Conservation (phyloP, 2,113 vertebrate genomes). For the Glaucomys volans region DNA sequence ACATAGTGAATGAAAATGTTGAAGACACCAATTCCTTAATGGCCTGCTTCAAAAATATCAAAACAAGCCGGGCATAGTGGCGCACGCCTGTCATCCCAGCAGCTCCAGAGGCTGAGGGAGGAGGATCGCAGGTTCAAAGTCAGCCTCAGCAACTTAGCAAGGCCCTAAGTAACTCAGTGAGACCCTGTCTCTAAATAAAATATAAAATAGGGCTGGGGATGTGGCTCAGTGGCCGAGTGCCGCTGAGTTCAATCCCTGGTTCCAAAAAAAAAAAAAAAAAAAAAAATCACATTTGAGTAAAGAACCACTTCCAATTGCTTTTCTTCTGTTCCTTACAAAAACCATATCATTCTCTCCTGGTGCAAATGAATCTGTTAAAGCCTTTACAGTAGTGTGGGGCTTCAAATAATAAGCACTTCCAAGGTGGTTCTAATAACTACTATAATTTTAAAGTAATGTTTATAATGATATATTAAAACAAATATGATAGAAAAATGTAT, state of each 20-base stretch:
- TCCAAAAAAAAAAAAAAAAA: too few relatives aligned
- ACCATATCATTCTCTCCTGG: background rate
- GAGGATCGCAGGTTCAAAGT: too few relatives aligned
- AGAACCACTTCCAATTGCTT: background rate
- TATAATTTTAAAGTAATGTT: background rate
- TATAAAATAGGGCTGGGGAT: too few relatives aligned
- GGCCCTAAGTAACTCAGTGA: too few relatives aligned
- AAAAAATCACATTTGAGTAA: background rate
- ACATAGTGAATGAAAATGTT: background rate
- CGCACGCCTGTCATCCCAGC: too few relatives aligned
- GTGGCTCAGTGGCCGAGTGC: too few relatives aligned
- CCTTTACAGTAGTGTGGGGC: background rate
- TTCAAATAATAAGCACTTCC: background rate
- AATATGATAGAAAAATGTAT: background rate
- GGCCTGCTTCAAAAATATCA: slow-evolving; percentile 20
- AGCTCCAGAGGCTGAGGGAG: too few relatives aligned
- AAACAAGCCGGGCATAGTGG: too few relatives aligned
- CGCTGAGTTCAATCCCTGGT: too few relatives aligned
- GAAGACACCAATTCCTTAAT: background rate
- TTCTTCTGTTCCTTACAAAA: background rate
- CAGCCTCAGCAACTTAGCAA: too few relatives aligned
- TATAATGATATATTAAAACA: background rate
- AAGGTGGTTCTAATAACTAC: background rate
- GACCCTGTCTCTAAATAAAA: too few relatives aligned
- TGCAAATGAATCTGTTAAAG: background rate